Conservation (phyloP, 2,888 invertebrate species). For the Agrochola circellaris region DNA sequence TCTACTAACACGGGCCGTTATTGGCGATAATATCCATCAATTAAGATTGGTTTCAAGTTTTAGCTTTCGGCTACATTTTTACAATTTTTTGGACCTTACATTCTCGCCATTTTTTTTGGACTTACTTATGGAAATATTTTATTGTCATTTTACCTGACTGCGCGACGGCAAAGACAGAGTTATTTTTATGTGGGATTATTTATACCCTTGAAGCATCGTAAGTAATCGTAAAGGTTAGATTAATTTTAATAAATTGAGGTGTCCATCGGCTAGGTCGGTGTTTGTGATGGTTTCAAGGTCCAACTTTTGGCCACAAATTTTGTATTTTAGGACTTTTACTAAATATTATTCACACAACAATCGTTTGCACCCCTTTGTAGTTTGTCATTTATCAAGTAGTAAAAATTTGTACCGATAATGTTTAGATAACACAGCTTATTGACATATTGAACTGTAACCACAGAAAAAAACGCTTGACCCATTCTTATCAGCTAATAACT, state of each 20-base stretch:
- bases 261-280: background rate
- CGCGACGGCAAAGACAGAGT: background rate
- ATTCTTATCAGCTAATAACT: conserved; percentile 52
- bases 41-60: background rate
- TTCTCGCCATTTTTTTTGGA: background rate
- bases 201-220: background rate
- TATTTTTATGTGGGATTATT: background rate
- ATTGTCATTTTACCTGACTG: background rate
- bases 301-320: no score
- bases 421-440: conserved; percentile 38
- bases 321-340: background rate
- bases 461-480: conserved; percentile 28
- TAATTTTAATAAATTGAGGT: background rate
- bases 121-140: background rate
- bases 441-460: conserved; percentile 50
- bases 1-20: background rate
- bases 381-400: conserved; percentile 5
- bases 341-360: background rate
- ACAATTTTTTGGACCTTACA: background rate
- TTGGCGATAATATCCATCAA: background rate
- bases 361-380: background rate
- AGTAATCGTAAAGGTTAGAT: background rate
- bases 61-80: background rate
- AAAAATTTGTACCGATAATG: conserved; percentile 19
- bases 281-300: background rate